A percentile compares a stretch with the other conserved stretches of the same genome.
phyloP scores from a whole-genome alignment of 2,888 invertebrate species.

The Leptothorax acervorum region DNA sequence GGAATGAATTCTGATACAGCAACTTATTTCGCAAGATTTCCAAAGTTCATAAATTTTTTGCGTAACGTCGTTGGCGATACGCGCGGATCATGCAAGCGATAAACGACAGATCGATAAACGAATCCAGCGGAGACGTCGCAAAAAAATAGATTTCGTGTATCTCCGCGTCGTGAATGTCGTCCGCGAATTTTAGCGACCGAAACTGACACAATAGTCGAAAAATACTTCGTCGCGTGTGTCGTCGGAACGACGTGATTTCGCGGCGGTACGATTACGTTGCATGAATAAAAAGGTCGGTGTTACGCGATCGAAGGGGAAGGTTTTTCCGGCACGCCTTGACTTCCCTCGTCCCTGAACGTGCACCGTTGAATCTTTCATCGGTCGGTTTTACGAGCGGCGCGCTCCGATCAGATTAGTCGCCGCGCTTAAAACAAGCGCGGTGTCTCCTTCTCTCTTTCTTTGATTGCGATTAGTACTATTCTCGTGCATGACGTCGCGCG shows the following conservation, averaged over 20 bases:
- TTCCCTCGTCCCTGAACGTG: constrained; percentile 1
- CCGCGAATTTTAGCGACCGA: not conserved
- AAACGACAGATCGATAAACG: not conserved
- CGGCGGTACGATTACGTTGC: not conserved
- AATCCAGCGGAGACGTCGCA: not conserved
- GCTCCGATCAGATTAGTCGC: constrained; percentile 18
- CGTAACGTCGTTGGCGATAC: not conserved
- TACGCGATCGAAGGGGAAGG: constrained; percentile 29
- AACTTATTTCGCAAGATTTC: constrained; percentile 21
- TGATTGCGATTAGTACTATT: constrained; percentile 77
- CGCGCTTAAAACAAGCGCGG: constrained; percentile 5
- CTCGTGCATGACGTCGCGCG: constrained; percentile 75
- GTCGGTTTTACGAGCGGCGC: not conserved
- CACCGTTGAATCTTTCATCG: constrained; percentile 30
- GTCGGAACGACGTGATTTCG: not conserved
- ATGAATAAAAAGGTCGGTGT: constrained; percentile 18
- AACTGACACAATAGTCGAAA: too few relatives aligned
- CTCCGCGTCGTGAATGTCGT: not conserved
- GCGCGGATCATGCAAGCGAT: not conserved
- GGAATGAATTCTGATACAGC: not conserved
- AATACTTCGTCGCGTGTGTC: not conserved
- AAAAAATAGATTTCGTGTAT: not conserved
- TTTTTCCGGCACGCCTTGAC: constrained; percentile 31
- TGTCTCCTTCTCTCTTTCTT: constrained; percentile 10
- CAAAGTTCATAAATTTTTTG: constrained; percentile 10